Evolutionary conservation across 2,888 invertebrate species (phyloP), one percentile per base, ranked within the genome.

Genomic region (Pollenia griseotomentosa): DNA sequence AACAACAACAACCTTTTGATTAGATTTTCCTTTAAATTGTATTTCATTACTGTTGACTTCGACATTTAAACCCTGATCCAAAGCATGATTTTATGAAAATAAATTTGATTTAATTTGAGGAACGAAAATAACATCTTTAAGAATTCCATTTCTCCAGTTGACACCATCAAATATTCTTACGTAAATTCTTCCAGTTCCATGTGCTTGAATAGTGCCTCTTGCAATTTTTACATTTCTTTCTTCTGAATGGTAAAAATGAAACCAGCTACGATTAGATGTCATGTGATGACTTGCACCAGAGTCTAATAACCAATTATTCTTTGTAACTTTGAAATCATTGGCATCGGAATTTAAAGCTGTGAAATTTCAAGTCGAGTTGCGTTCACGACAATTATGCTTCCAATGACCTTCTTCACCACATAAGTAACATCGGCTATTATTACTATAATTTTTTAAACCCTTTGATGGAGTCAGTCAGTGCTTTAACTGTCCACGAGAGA

Each of bases 271-370:
- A 55, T 55, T 55, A 19, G 55, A 16, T 7, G 10, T 23, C 55
- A 55, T 55, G 14, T 55, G 55, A 55, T 55, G 55, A 19, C 55
- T 55, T 19, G n/a, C n/a, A n/a, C n/a, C n/a, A n/a, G n/a, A n/a
- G n/a, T n/a, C n/a, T n/a, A n/a, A n/a, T n/a, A n/a, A n/a, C n/a
- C n/a, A n/a, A n/a, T n/a, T n/a, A n/a, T n/a, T n/a, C n/a, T n/a
- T n/a, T n/a, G n/a, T n/a, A n/a, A n/a, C n/a, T n/a, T n/a, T n/a
- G n/a, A n/a, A n/a, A n/a, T n/a, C n/a, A n/a, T n/a, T n/a, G n/a
- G n/a, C n/a, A n/a, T n/a, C n/a, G n/a, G n/a, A n/a, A n/a, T n/a
- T n/a, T n/a, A n/a, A n/a, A n/a, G n/a, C n/a, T n/a, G n/a, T n/a
- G n/a, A n/a, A n/a, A n/a, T n/a, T n/a, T n/a, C n/a, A n/a, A n/a